Conservation (phyloP, 2,888 invertebrate species). For the Volucella inanis region DNA sequence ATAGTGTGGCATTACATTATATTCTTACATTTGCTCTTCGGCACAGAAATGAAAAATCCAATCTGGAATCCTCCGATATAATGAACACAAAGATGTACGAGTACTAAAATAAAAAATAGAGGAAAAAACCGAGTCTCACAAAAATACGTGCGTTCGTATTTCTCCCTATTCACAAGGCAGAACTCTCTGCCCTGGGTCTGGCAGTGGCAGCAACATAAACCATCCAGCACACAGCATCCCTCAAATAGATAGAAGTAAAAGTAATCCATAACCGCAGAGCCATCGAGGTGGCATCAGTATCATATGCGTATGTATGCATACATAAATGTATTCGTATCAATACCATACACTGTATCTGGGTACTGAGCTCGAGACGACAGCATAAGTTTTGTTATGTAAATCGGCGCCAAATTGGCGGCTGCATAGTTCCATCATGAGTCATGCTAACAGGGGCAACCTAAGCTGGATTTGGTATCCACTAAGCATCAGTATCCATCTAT, state of each 20-base stretch:
- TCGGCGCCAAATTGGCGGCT: conserved; percentile 66
- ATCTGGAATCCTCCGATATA: conserved; percentile 24
- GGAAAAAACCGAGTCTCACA: neutral
- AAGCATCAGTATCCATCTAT: neutral
- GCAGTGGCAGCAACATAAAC: neutral
- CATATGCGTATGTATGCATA: neutral
- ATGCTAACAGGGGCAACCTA: conserved; percentile 41
- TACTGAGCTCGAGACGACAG: conserved; percentile 7
- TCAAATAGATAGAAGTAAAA: conserved; percentile 38
- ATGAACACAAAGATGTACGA: conserved; percentile 15
- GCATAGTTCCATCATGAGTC: conserved; percentile 56
- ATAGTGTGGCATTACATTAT: neutral
- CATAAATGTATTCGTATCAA: neutral
- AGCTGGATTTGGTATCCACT: conserved; percentile 39
- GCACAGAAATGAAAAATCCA: conserved; percentile 16
- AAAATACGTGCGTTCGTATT: conserved; percentile 10
- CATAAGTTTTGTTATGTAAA: conserved; percentile 56
- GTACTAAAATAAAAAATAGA: neutral
- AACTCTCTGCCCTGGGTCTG: conserved; percentile 8
- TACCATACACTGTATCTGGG: no score
- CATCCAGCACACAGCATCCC: conserved; percentile 6
- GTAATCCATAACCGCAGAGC: conserved; percentile 24
- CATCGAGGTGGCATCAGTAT: conserved; percentile 9
- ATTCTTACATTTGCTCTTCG: conserved; percentile 7
- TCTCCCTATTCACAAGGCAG: neutral